Percentiles rank a stretch among this genome's conserved stretches.
phyloP scores from a whole-genome alignment of 2,113 vertebrate genomes.

The Corythaeola cristata region DNA sequence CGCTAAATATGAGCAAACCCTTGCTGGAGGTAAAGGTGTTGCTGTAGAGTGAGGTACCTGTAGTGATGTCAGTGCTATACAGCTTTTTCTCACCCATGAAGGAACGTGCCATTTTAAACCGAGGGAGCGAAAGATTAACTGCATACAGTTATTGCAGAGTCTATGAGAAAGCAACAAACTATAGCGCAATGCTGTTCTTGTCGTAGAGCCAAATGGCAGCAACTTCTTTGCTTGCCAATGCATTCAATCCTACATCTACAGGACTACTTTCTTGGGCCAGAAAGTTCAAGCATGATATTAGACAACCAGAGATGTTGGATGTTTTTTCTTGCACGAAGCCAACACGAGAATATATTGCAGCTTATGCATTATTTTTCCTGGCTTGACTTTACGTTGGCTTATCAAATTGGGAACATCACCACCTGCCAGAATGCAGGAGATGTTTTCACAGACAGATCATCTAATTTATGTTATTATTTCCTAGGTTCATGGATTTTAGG shows the following conservation, averaged over 20 bases:
- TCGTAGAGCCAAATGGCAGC: neutral
- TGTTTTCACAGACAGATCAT: neutral
- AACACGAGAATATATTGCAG: neutral
- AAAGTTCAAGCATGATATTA: neutral
- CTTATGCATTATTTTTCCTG: constrained; percentile 34
- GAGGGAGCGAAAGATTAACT: neutral
- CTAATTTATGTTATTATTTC: constrained; percentile 13
- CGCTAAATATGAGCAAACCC: neutral
- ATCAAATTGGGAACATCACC: constrained; percentile 26
- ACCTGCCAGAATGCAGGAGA: neutral
- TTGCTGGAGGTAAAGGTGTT: neutral
- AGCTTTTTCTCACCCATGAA: neutral
- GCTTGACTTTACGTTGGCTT: constrained; percentile 5
- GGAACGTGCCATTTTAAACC: neutral
- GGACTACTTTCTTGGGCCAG: neutral
- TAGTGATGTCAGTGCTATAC: neutral
- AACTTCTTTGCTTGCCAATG: neutral
- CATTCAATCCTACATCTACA: neutral
- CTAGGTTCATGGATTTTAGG: neutral
- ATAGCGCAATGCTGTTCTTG: neutral
- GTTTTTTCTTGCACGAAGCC: neutral
- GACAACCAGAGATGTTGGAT: neutral
- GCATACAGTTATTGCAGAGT: neutral
- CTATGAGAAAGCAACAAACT: neutral
- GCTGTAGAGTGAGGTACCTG: neutral